phyloP scores from a whole-genome alignment of 2,113 vertebrate genomes.

The Fregetta grallaria region DNA sequence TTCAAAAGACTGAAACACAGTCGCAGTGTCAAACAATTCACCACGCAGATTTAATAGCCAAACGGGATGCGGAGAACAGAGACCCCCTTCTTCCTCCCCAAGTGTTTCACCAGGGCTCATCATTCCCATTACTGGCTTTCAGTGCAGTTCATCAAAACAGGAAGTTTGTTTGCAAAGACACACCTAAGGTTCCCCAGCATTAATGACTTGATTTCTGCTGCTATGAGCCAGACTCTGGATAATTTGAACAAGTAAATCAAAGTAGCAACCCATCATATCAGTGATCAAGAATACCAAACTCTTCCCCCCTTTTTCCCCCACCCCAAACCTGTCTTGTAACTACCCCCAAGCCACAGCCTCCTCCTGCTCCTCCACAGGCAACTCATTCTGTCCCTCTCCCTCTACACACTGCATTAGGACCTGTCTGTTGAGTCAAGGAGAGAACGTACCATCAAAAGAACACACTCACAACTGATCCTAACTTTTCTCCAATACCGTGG shows the following conservation, averaged over 20 bases:
- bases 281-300: neutral
- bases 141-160: neutral
- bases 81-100: neutral
- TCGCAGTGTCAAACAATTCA: neutral
- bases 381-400: neutral
- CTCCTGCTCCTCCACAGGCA: neutral
- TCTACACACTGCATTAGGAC: neutral
- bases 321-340: neutral
- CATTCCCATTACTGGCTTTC: neutral
- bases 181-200: neutral
- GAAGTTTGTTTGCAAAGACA: neutral
- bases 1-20: neutral
- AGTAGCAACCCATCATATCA: neutral
- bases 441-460: neutral
- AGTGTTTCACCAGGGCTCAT: neutral
- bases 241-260: neutral
- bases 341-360: neutral
- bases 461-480: neutral
- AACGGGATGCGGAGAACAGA: neutral
- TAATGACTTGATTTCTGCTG: neutral
- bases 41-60: accelerated
- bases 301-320: neutral
- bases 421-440: neutral
- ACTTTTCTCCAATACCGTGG: neutral
- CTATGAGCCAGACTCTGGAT: neutral